Evolutionary conservation across 2,113 vertebrate genomes (phyloP).

Genomic region (Pachycephala philippinensis): DNA sequence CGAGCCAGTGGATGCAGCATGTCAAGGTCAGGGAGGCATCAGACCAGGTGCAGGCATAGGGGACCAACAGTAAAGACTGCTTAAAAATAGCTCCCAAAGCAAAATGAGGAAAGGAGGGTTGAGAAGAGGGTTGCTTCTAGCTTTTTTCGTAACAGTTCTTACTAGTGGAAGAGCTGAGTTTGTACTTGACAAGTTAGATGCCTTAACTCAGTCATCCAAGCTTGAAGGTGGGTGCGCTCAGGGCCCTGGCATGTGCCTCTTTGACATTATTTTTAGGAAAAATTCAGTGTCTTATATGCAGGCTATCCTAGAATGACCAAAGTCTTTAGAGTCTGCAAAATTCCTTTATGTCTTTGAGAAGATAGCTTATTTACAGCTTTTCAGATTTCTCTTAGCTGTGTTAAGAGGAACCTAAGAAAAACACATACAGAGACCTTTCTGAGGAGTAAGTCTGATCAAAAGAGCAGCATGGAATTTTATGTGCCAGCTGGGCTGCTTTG

Average conservation of each 20-base stretch:
- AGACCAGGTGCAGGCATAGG: neutral
- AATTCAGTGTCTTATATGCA: neutral
- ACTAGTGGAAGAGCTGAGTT: neutral
- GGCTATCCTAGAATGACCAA: neutral
- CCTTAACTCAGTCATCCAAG: neutral
- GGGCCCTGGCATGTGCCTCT: neutral
- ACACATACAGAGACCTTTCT: neutral
- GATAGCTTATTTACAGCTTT: neutral
- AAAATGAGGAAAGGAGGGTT: neutral
- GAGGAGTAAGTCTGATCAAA: neutral
- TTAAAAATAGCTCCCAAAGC: neutral
- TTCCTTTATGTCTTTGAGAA: neutral
- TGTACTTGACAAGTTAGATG: neutral
- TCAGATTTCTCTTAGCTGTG: neutral
- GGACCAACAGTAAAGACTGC: neutral
- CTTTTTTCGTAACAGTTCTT: neutral
- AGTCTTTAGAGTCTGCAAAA: neutral
- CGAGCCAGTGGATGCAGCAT: fast-evolving
- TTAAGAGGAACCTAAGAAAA: neutral
- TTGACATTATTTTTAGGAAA: neutral
- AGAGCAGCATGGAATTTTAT: too few species aligned
- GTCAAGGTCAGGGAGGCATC: neutral
- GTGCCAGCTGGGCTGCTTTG: neutral
- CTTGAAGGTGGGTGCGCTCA: neutral
- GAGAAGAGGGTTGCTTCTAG: neutral